Evolutionary conservation across 2,113 vertebrate genomes (phyloP).

Genomic region (Origma solitaria): DNA sequence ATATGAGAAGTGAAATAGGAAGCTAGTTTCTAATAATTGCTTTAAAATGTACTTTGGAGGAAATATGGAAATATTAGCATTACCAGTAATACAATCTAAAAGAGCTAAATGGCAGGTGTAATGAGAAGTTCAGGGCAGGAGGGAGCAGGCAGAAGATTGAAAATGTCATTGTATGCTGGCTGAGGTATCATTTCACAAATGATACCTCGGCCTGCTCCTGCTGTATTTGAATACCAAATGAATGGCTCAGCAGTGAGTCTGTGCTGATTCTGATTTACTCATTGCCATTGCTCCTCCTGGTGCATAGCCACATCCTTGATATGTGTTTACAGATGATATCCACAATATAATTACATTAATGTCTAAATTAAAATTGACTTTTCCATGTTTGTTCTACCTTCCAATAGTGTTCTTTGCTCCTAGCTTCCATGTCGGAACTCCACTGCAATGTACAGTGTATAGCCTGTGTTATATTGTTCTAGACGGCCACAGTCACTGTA

Average conservation of each 20-base stretch:
- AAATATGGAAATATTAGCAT: slow-evolving; percentile 54
- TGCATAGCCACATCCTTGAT: neutral
- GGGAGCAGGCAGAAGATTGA: slow-evolving; percentile 13
- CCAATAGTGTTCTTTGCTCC: neutral
- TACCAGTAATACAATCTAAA: slow-evolving; percentile 58
- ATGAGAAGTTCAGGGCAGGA: slow-evolving; percentile 29
- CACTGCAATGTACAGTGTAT: neutral
- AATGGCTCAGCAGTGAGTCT: neutral
- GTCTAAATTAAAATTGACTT: neutral
- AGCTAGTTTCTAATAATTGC: slow-evolving; percentile 55
- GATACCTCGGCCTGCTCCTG: neutral
- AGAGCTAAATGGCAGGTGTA: slow-evolving; percentile 41
- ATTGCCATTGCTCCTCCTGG: neutral
- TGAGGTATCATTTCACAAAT: neutral
- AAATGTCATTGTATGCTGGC: neutral
- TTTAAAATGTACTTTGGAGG: slow-evolving; percentile 57
- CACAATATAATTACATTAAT: neutral
- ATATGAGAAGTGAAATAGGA: slow-evolving; percentile 58
- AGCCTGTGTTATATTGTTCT: neutral
- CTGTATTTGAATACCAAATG: neutral
- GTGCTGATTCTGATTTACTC: neutral
- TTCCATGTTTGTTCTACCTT: neutral
- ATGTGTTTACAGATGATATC: neutral
- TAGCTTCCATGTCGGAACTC: neutral
- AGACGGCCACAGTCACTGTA: neutral